Conservation (phyloP, 30 jellyfish, hydroid and myxozoan genomes). For the Aurelia aurita region DNA sequence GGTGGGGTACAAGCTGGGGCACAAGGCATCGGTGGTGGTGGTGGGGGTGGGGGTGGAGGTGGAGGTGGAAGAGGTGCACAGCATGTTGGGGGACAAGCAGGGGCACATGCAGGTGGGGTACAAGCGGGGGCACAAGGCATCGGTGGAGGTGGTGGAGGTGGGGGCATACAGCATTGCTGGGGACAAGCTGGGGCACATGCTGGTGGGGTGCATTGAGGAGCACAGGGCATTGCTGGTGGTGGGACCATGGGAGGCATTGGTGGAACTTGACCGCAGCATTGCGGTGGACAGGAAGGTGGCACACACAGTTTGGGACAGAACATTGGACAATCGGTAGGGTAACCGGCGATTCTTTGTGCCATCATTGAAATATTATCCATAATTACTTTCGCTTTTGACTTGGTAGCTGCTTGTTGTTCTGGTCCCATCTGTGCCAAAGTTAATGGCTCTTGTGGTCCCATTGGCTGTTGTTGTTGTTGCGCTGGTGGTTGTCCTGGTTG, state of each 20-base stretch:
- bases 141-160: slow-evolving; percentile 87
- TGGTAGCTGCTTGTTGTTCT: slow-evolving; percentile 83
- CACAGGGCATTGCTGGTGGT: slow-evolving; percentile 74
- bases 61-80: slow-evolving; percentile 82
- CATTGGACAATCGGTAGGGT: slow-evolving; percentile 92
- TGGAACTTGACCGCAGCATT: slow-evolving; percentile 81
- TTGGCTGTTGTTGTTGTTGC: slow-evolving; percentile 44
- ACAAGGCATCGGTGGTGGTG: slow-evolving; percentile 79
- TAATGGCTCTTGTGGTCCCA: slow-evolving; percentile 48
- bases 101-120: slow-evolving; percentile 83
- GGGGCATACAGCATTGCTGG: slow-evolving; percentile 59
- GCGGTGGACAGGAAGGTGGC: slow-evolving; percentile 90
- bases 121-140: slow-evolving; percentile 71
- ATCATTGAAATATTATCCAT: slow-evolving; percentile 70
- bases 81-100: slow-evolving; percentile 75
- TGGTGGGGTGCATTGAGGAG: slow-evolving; percentile 73
- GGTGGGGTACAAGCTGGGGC: slow-evolving; percentile 85
- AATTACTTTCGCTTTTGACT: slow-evolving; percentile 65
- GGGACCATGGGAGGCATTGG: slow-evolving; percentile 89
- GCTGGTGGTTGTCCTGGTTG: slow-evolving; percentile 57
- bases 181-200: slow-evolving; percentile 72
- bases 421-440: slow-evolving; percentile 86
- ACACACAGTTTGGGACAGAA: slow-evolving; percentile 93
- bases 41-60: slow-evolving; percentile 78
- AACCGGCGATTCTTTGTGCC: slow-evolving; percentile 82